Evolutionary conservation across 2,113 vertebrate genomes (phyloP).

Genomic region (Lates calcarifer): DNA sequence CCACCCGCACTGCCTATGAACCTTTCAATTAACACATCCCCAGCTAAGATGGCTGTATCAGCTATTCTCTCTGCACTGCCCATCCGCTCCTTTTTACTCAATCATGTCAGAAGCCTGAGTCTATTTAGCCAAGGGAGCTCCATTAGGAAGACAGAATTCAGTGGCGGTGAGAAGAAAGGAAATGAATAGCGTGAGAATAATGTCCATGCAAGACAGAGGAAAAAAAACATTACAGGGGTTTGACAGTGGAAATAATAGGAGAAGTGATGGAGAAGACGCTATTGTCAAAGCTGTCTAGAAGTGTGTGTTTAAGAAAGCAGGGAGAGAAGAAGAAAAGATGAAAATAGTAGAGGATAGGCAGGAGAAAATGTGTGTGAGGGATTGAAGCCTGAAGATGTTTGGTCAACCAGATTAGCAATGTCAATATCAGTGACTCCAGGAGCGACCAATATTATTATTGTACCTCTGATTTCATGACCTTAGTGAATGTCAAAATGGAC

Average conservation of each 20-base stretch:
- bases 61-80: conserved; percentile 75
- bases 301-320: conserved; percentile 5
- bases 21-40: conserved; percentile 83
- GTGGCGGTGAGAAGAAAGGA: conserved; percentile 42
- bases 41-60: conserved; percentile 78
- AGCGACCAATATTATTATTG: background rate
- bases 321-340: background rate
- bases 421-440: conserved; percentile 28
- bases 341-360: background rate
- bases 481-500: conserved; percentile 25
- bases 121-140: conserved; percentile 78
- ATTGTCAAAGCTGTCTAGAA: conserved; percentile 29
- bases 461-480: conserved; percentile 28
- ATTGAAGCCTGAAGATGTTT: conserved; percentile 27
- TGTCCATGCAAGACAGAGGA: conserved; percentile 43
- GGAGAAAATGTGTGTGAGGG: conserved; percentile 23
- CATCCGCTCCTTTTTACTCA: conserved; percentile 71
- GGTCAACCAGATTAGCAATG: conserved; percentile 38
- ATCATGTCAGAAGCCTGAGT: conserved; percentile 69
- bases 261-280: conserved; percentile 32
- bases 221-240: conserved; percentile 13
- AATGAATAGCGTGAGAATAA: conserved; percentile 63
- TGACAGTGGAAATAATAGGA: conserved; percentile 52
- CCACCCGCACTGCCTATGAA: conserved; percentile 74
- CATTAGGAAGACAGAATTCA: conserved; percentile 73